These are phyloP conservation scores for Halisarca cf. caerulea DNA, from an alignment of 37 sponge, comb jelly and placozoan genomes.

Conservation along the genomic window DNA sequence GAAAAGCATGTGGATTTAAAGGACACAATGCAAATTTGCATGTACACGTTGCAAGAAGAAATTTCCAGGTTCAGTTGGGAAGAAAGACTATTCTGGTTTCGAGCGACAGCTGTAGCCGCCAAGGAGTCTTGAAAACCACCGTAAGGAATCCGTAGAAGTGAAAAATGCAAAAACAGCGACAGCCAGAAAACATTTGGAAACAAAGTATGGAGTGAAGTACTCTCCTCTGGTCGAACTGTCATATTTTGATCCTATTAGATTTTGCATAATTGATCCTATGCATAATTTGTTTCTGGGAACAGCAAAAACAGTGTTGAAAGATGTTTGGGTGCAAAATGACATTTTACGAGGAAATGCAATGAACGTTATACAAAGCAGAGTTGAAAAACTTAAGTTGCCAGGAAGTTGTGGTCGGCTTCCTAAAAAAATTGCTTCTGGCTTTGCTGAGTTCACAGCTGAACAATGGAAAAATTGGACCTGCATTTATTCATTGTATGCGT, in stretches of 20 bases:
- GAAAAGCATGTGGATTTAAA: slow-evolving; percentile 25
- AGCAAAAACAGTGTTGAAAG: background rate
- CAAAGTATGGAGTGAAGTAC: slow-evolving; percentile 30
- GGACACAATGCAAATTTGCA: background rate
- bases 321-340: slow-evolving; percentile 2
- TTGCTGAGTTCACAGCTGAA: slow-evolving; percentile 50
- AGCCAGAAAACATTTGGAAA: background rate
- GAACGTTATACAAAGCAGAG: background rate
- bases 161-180: slow-evolving; percentile 5
- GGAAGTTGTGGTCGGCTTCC: slow-evolving; percentile 34
- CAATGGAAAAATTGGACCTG: slow-evolving; percentile 55
- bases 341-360: background rate
- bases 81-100: background rate
- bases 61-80: background rate
- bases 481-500: slow-evolving; percentile 25
- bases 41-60: background rate
- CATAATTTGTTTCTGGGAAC: slow-evolving; percentile 45
- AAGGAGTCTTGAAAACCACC: background rate
- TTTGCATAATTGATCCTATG: slow-evolving; percentile 59
- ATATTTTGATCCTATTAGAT: slow-evolving; percentile 29
- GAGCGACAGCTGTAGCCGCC: background rate
- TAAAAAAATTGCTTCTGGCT: slow-evolving; percentile 36
- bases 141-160: background rate
- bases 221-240: slow-evolving; percentile 23
- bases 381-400: slow-evolving; percentile 30